Conservation (phyloP, 2,888 invertebrate genomes). For the Trissolcus japonicus region DNA sequence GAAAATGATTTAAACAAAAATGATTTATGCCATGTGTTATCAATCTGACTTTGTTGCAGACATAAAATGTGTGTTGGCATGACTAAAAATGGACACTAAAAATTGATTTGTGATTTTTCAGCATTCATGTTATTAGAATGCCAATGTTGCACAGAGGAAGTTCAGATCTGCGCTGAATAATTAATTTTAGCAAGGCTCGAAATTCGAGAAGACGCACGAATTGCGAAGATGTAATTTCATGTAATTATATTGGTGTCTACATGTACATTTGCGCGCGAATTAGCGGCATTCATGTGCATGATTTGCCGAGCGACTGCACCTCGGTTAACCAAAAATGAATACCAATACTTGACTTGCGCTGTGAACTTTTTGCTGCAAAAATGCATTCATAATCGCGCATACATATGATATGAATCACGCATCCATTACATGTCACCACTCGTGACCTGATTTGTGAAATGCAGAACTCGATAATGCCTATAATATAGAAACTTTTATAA, state of each 20-base stretch:
- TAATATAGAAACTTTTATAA: constrained; percentile 2
- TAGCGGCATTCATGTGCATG: constrained; percentile 15
- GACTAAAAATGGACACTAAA: constrained; percentile 2
- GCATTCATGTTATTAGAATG: background rate
- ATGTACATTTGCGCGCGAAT: constrained; percentile 5
- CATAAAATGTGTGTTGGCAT: no score
- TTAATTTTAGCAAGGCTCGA: constrained; percentile 2
- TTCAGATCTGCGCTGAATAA: background rate
- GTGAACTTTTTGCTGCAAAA: constrained; percentile 26
- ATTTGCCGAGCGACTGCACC: constrained; percentile 9
- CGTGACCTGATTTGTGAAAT: constrained; percentile 30
- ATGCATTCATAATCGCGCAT: constrained; percentile 22
- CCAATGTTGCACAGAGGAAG: background rate
- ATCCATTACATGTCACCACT: constrained; percentile 25
- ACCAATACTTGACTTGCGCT: constrained; percentile 15
- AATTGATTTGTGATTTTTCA: background rate
- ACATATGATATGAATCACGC: constrained; percentile 33
- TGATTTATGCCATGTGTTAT: no score
- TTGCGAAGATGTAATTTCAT: constrained; percentile 2
- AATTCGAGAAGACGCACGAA: constrained; percentile 18
- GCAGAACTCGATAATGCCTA: constrained; percentile 1
- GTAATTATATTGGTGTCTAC: constrained; percentile 18
- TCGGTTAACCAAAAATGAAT: constrained; percentile 33
- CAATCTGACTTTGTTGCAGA: background rate
- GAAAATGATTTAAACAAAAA: no score